Conservation (phyloP, 2,888 invertebrate genomes). For the Dicycla oo region DNA sequence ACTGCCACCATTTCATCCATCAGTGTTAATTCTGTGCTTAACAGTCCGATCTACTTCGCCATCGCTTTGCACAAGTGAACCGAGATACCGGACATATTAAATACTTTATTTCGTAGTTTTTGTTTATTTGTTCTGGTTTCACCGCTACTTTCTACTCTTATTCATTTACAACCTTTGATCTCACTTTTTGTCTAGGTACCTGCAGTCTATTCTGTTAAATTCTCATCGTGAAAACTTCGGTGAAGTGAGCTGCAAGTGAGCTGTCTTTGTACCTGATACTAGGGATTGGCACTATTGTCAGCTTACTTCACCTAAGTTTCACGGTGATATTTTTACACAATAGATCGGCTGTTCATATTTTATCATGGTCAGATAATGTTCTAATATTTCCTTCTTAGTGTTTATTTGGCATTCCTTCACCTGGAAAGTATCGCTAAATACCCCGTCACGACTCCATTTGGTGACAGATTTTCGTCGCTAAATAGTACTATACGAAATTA, state of each 20-base stretch:
- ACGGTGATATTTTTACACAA: too few relatives aligned
- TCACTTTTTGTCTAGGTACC: background rate
- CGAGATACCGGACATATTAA: too few relatives aligned
- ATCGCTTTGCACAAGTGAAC: too few relatives aligned
- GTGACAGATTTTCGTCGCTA: constrained; percentile 59
- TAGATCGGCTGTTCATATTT: background rate
- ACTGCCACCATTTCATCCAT: too few relatives aligned
- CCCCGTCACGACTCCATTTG: constrained; percentile 68
- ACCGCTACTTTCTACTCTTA: background rate
- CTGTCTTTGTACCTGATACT: too few relatives aligned
- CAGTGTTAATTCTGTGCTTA: too few relatives aligned
- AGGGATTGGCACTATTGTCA: too few relatives aligned
- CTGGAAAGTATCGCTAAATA: constrained; percentile 73
- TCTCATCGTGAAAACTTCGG: too few relatives aligned
- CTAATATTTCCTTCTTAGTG: constrained; percentile 23
- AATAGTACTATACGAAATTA: constrained; percentile 47
- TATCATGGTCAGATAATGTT: background rate
- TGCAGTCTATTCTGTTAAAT: too few relatives aligned
- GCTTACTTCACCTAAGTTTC: too few relatives aligned
- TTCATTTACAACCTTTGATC: background rate
- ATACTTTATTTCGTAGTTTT: background rate
- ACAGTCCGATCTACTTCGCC: too few relatives aligned
- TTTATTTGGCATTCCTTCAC: constrained; percentile 48
- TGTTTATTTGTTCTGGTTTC: background rate
- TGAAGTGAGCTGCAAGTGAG: too few relatives aligned